These are phyloP conservation scores for Morelia viridis DNA, from an alignment of 2,797 vertebrate species.

Conservation along the genomic window DNA sequence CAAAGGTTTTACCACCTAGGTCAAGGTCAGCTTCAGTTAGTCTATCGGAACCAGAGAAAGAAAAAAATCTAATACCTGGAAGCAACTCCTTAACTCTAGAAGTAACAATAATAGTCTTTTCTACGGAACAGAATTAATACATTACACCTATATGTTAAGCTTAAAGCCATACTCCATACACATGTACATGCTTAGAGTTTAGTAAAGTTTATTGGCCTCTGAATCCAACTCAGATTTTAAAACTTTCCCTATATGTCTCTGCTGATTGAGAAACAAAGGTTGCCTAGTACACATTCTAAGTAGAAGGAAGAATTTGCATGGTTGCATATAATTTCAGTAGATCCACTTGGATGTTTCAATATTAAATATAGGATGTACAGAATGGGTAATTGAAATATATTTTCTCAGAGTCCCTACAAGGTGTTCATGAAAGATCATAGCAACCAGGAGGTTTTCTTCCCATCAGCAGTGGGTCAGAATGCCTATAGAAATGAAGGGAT, in stretches of 20 bases:
- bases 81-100: background rate
- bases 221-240: background rate
- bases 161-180: background rate
- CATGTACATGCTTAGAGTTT: background rate
- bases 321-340: background rate
- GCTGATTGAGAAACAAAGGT: background rate
- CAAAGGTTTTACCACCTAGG: background rate
- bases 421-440: background rate
- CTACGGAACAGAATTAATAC: background rate
- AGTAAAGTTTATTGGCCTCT: background rate
- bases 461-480: background rate
- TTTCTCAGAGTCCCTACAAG: background rate
- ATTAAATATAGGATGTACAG: background rate
- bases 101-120: background rate
- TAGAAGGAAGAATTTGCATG: background rate
- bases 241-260: background rate
- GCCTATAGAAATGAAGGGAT: background rate
- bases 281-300: background rate
- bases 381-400: background rate
- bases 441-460: background rate
- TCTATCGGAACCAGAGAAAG: background rate
- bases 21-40: background rate
- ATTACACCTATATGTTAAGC: background rate
- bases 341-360: background rate
- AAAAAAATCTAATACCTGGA: background rate